Evolutionary conservation across 2,113 vertebrate species (phyloP), one percentile per base, ranked within the genome.

Genomic region (Sprattus sprattus): DNA sequence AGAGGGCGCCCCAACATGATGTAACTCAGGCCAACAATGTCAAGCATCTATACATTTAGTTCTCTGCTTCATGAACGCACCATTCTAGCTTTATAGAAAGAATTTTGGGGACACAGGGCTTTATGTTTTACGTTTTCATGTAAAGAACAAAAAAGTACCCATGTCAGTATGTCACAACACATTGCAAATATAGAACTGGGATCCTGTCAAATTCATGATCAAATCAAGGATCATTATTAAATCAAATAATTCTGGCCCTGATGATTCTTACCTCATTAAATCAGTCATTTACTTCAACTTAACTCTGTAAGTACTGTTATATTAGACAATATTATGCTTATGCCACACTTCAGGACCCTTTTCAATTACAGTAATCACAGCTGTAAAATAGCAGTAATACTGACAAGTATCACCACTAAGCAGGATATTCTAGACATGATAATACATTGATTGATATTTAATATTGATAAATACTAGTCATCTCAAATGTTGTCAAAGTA

Each of bases 1-100:
- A 4, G 52, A 54, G 54, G 20, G 54, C 54, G 22, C 18, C 64
- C 64, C 25, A 71, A 71, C 64, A 71, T 71, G 64, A 71, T 32
- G 64, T 25, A 71, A 71, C 64, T 71, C 64, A 71, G 64, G 64
- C 28, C 64, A 71, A 32, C 64, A 71, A n/a, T 67, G 60, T 71
- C 8, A 71, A 67, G 25, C 25, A 71, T 71, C 64, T 13, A 71
- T 71, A 71, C 10, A 71, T 71, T 71, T 10, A 71, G 28, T 71
- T 71, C 32, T 25, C 9, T 32, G 7, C 6, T 32, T 32, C n/a
- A 28, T 10, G 25, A 71, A 71, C 32, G 64, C 64, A 71, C 64
- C 64, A 25, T 71, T 71, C 64, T 13, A 13, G 25, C 25, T 71
- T 11, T 28, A 39, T 39, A 39, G 28, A 32, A 28, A 13, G 15